Conservation (phyloP, 2,797 vertebrate species). For the Pelodytes ibericus region DNA sequence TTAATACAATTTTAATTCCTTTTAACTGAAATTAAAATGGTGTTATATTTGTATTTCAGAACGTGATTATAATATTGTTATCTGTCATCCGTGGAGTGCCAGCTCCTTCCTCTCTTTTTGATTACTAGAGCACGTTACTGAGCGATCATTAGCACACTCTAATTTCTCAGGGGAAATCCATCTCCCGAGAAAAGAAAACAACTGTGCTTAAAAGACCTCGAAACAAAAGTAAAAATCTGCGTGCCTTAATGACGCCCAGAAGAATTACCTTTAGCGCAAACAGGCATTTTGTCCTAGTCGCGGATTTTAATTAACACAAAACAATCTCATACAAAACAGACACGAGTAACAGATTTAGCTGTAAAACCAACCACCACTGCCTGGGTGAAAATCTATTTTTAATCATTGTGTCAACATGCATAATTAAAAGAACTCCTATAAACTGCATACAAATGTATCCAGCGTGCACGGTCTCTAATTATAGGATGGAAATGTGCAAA, state of each 20-base stretch:
- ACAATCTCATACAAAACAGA: conserved; percentile 41
- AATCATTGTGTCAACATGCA: conserved; percentile 57
- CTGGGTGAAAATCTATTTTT: conserved; percentile 54
- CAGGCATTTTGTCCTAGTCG: conserved; percentile 41
- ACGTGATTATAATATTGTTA: no score
- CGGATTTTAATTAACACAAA: conserved; percentile 54
- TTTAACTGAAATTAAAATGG: no score
- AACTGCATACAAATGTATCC: conserved; percentile 47
- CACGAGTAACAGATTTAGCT: conserved; percentile 49
- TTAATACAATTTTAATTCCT: no score
- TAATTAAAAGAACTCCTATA: conserved; percentile 54
- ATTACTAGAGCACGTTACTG: no score
- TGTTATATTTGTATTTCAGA: no score
- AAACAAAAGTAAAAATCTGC: conserved; percentile 16
- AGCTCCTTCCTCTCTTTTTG: no score
- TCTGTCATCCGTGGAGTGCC: no score
- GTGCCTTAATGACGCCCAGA: conserved; percentile 33
- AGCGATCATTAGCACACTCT: no score
- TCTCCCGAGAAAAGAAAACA: no score
- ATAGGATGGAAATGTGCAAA: no score
- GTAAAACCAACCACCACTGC: conserved; percentile 45
- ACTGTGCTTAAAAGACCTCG: no score
- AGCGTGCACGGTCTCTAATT: conserved; percentile 52
- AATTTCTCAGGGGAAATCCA: no score
- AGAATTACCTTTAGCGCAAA: conserved; percentile 35